These are phyloP conservation scores for Belgica antarctica DNA, from an alignment of 2,888 invertebrate genomes.

Conservation along the genomic window DNA sequence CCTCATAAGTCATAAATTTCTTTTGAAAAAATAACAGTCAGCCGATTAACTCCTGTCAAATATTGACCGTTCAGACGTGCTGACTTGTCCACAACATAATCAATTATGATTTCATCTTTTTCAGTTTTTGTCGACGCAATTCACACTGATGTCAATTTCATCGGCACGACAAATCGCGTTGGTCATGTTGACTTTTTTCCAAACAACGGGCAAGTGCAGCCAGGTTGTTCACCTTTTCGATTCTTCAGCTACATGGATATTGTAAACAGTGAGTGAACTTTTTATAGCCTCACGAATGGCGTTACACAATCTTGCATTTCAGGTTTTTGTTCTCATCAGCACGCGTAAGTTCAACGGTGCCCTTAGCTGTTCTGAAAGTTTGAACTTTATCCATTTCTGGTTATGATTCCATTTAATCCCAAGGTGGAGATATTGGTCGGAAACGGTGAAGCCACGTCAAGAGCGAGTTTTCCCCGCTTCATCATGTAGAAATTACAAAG, in stretches of 20 bases:
- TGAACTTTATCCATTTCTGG: no score
- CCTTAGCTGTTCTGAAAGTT: no score
- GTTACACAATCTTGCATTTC: no score
- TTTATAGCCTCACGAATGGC: neutral
- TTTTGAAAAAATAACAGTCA: no score
- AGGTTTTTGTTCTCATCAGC: slow-evolving; percentile 30
- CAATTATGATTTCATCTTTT: neutral
- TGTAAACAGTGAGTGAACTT: slow-evolving; percentile 26
- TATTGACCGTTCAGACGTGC: no score
- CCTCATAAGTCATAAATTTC: no score
- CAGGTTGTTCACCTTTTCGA: slow-evolving; percentile 21
- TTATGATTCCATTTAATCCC: neutral
- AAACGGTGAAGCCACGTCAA: neutral
- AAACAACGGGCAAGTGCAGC: slow-evolving; percentile 18
- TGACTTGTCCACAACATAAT: no score
- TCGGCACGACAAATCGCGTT: slow-evolving; percentile 6
- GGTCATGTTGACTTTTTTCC: slow-evolving; percentile 37
- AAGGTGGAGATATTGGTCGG: slow-evolving; percentile 32
- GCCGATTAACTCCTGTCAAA: no score
- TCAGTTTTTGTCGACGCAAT: slow-evolving; percentile 67
- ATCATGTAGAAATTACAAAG: slow-evolving; percentile 10
- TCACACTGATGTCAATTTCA: slow-evolving; percentile 67
- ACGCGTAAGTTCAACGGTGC: slow-evolving; percentile 16
- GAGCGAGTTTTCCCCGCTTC: slow-evolving; percentile 16
- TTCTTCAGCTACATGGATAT: slow-evolving; percentile 14